A percentile compares a stretch with the other conserved stretches of the same genome.
Evolutionary conservation across 2,888 invertebrate genomes (phyloP).

Genomic region (Polymixis lichenea): DNA sequence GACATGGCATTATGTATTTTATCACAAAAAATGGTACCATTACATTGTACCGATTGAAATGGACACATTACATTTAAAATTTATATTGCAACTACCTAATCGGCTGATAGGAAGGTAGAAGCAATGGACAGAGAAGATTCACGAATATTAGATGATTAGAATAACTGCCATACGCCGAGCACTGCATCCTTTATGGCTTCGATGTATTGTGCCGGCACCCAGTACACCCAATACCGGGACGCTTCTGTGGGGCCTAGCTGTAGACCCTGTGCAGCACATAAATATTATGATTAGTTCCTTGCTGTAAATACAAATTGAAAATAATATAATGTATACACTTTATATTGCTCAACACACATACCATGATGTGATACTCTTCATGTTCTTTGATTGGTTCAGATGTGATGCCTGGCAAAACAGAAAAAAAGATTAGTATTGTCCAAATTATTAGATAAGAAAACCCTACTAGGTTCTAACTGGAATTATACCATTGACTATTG

Average conservation of each 20-base stretch:
- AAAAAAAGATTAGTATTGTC: neutral
- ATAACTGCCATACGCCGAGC: constrained; percentile 96
- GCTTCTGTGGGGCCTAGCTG: constrained; percentile 98
- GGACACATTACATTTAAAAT: constrained; percentile 77
- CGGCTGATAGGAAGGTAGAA: constrained; percentile 80
- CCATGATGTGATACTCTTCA: constrained; percentile 98
- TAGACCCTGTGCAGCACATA: constrained; percentile 91
- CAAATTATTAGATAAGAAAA: neutral
- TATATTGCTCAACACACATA: constrained; percentile 82
- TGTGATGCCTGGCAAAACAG: constrained; percentile 84
- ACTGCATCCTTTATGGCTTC: constrained; percentile 97
- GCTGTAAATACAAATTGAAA: neutral
- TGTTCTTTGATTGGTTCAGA: constrained; percentile 96
- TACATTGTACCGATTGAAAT: constrained; percentile 80
- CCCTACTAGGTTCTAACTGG: neutral
- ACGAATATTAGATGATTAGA: constrained; percentile 84
- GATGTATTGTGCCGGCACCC: constrained; percentile 97
- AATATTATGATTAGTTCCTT: neutral
- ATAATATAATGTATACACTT: neutral
- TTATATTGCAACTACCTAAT: constrained; percentile 87
- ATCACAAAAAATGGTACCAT: constrained; percentile 86
- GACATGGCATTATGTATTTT: constrained; percentile 85
- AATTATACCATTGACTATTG: neutral
- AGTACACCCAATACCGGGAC: constrained; percentile 97
- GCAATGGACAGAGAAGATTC: constrained; percentile 72